Evolutionary conservation across 1,140 invertebrate species (phyloP), one percentile per base, ranked within the genome.

Genomic region (Steinernema khuongi): DNA sequence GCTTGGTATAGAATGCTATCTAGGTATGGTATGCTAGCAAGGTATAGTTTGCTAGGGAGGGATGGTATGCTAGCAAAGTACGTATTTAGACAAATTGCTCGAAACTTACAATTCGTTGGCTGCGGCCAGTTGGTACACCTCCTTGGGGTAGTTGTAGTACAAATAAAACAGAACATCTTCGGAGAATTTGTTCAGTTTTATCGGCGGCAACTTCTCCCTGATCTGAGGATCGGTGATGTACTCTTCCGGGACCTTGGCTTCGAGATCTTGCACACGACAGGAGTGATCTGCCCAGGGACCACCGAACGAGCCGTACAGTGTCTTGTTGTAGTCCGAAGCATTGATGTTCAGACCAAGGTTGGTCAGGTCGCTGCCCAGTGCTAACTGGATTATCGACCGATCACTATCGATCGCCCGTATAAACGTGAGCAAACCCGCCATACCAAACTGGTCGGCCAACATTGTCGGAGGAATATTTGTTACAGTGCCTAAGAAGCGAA

Each of bases 401-500:
- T 75, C 60, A 29, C 33, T 93, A 88, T 99, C 96, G 60, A 95
- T 94, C 75, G 94, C 93, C 85, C 94, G 89, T 77, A 99, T 96
- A 87, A 98, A 98, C 71, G 95, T 95, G 85, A 99, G 88, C 70
- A 99, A 89, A 32, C 96, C 96, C 74, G 97, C 94, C 89, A 99
- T 97, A 77, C 96, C 96, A 88, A 97, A 99, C 88, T 99, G 96
- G 88, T 99, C 97, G 79, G 92, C 93, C 72, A 99, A 94, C 96
- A 99, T 99, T 85, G 92, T 93, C 70, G 90, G 90, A 66, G 96
- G 96, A 89, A 99, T 98, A 87, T 98, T 96, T 82, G 94, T 94
- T 77, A 99, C 94, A 88, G 85, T 86, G 67, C 88, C 88, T 88
- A 73, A 32, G 80, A 81, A n/a, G n/a, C n/a, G 70, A 22, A 75